These are phyloP conservation scores for Deroptyus accipitrinus DNA, from an alignment of 2,113 vertebrate genomes.

Conservation along the genomic window DNA sequence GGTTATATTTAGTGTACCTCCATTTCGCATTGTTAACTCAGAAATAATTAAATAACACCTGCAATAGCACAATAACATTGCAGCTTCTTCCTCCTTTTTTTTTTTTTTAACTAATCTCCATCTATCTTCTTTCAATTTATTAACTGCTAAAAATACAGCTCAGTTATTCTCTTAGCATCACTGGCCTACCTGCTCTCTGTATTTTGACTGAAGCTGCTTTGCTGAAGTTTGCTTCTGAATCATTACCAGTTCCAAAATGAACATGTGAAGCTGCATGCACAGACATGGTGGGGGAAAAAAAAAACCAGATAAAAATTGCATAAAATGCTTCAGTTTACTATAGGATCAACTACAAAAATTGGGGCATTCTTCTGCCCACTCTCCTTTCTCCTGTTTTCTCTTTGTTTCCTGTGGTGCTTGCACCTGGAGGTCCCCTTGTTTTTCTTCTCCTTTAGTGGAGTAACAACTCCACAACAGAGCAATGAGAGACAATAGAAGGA, in stretches of 20 bases:
- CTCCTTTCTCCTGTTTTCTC: background rate
- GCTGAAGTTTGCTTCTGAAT: background rate
- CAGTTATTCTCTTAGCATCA: background rate
- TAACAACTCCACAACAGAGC: background rate
- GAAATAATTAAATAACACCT: slow-evolving; percentile 9
- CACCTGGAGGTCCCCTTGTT: background rate
- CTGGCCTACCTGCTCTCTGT: background rate
- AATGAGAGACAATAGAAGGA: background rate
- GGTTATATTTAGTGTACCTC: slow-evolving; percentile 16
- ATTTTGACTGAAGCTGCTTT: background rate
- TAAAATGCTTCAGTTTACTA: background rate
- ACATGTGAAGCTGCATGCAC: background rate
- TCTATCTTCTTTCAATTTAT: background rate
- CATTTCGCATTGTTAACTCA: background rate
- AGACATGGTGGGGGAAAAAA: background rate
- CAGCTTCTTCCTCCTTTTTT: no score
- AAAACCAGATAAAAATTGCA: no score
- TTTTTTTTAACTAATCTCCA: background rate
- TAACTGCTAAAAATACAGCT: background rate
- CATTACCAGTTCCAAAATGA: background rate
- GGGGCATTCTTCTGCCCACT: background rate
- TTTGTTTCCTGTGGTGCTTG: background rate
- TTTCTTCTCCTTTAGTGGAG: background rate
- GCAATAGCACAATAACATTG: background rate
- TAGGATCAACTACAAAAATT: background rate